Base-by-base conservation (phyloP, 1,140 invertebrate genomes). In the Aphidius ervi region DNA sequence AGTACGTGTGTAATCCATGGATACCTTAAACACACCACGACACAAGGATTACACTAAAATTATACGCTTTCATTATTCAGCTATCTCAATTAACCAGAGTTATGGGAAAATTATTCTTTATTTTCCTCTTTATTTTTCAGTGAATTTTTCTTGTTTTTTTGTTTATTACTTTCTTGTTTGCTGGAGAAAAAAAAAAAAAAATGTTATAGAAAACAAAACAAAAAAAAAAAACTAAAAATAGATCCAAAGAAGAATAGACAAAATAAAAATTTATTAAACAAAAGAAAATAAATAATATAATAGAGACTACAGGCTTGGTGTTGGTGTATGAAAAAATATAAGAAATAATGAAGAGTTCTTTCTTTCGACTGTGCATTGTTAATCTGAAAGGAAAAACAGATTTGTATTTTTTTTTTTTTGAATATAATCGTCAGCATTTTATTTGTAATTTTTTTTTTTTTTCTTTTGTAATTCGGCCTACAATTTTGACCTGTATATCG, bases 21-120 rank as follows among this genome's bases (percentile, higher is more conserved):
- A 54, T 54, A 40, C 39, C 61, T 63, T 63, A 58, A 55, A 63
- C 61, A 16, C 52, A 31, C 23, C 52, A 16, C 61, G 61, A 58
- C 16, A 45, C 46, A 55, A 48, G 61, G 61, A 58, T 63, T 63
- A 63, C 61, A 49, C 55, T 48, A 58, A 63, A 63, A 63, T 59
- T 63, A 63, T 63, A 58, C 56, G 61, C 37, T 58, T 5, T 37
- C 20, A 20, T 23, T 46, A 50, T 20, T 23, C 52, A 53, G 61
- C 50, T 63, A 63, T 58, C 56, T 49, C 61, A 63, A 63, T 63
- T 63, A 63, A 45, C 40, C 39, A 42, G 40, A 54, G 40, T 41
- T 54, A 54, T 54, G 40, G 20, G n/a, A 41, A 39, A 54, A 54
- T 54, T 54, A 54, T 54, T 20, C 6, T n/a, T 48, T n/a, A 6